phyloP scores from a whole-genome alignment of 2,113 vertebrate genomes.

The Sardina pilchardus region DNA sequence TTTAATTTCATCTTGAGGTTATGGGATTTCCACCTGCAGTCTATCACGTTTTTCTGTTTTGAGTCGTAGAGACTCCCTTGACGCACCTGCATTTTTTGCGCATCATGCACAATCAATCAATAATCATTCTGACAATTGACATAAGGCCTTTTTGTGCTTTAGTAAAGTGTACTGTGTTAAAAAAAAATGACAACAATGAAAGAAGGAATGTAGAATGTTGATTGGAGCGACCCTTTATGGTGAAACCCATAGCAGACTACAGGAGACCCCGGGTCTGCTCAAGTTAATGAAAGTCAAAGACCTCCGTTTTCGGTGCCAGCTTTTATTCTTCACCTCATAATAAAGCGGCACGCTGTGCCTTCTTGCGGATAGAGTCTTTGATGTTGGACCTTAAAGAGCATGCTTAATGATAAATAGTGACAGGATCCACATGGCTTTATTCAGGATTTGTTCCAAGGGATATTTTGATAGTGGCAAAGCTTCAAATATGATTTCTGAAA shows the following conservation, averaged over 20 bases:
- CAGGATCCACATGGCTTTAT: constrained; percentile 30
- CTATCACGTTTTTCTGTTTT: neutral
- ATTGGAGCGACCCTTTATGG: neutral
- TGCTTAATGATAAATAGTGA: constrained; percentile 46
- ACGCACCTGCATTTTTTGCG: neutral
- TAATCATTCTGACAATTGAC: neutral
- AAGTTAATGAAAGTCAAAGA: constrained; percentile 50
- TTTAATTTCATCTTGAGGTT: neutral
- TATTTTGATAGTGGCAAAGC: neutral
- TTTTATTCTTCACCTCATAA: constrained; percentile 61
- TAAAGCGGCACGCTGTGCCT: constrained; percentile 43
- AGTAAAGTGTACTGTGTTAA: neutral
- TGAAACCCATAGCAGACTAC: neutral
- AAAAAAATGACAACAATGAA: neutral
- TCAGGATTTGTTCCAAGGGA: constrained; percentile 11
- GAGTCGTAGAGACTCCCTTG: neutral
- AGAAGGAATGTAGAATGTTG: neutral
- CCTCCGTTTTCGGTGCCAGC: constrained; percentile 46
- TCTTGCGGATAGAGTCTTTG: constrained; percentile 41
- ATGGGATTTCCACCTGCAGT: neutral
- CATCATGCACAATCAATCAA: neutral
- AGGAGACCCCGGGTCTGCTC: constrained; percentile 33
- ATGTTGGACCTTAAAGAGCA: constrained; percentile 35
- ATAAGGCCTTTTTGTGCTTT: neutral
- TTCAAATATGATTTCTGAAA: neutral